A percentile compares a stretch with the other conserved stretches of the same genome.
These are phyloP conservation scores for Diarsia mendica DNA, from an alignment of 2,888 invertebrate genomes.

Conservation along the genomic window DNA sequence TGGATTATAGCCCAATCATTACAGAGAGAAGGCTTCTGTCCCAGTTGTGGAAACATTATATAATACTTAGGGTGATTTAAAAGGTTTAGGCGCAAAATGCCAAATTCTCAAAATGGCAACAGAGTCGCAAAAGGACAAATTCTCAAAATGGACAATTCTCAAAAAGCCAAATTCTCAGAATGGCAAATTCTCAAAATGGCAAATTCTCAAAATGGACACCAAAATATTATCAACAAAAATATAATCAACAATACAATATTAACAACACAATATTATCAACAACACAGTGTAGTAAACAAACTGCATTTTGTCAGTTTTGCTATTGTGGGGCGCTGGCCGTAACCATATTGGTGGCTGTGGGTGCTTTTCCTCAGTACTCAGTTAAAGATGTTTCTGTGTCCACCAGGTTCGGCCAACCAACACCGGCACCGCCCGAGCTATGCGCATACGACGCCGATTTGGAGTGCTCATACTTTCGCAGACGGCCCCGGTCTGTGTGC, in stretches of 20 bases:
- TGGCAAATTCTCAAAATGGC: too few relatives aligned
- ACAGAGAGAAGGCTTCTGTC: background rate
- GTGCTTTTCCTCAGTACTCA: conserved; percentile 43
- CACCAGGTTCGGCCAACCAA: conserved; percentile 90
- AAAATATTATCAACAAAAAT: too few relatives aligned
- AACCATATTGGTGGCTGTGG: background rate
- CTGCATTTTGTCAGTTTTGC: background rate
- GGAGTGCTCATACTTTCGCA: conserved; percentile 95
- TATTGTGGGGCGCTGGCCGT: conserved; percentile 27
- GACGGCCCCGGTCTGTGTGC: conserved; percentile 94
- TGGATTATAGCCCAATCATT: background rate
- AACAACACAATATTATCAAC: too few relatives aligned
- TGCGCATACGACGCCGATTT: conserved; percentile 93
- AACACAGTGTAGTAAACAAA: background rate
- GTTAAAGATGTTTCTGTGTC: conserved; percentile 30
- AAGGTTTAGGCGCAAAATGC: too few relatives aligned
- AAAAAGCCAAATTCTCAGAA: too few relatives aligned
- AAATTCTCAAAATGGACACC: too few relatives aligned
- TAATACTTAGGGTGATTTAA: background rate
- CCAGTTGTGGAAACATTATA: background rate
- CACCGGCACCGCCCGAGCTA: conserved; percentile 91
- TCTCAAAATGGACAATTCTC: too few relatives aligned
- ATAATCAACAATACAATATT: too few relatives aligned
- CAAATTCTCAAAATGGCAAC: too few relatives aligned
- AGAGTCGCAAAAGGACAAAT: too few relatives aligned